These are phyloP conservation scores for Isotomurus palustris DNA, from an alignment of 2,888 invertebrate genomes.

Conservation along the genomic window DNA sequence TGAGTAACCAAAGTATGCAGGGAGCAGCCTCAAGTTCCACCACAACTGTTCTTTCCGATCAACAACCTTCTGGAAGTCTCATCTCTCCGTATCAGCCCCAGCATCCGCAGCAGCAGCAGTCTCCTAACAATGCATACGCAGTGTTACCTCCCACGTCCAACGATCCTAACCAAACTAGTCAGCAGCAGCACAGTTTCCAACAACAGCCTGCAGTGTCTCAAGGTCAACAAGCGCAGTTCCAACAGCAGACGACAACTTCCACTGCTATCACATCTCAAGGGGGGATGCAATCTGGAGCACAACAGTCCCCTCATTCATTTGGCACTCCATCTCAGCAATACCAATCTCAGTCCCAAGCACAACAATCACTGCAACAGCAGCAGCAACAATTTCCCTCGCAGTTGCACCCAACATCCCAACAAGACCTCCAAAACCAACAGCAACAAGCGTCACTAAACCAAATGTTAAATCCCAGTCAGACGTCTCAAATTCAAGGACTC, in stretches of 20 bases:
- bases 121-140: too few species aligned
- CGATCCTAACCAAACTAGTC: too few species aligned
- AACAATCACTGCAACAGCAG: conserved; percentile 15
- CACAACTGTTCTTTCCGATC: conserved; percentile 2
- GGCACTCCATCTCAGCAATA: neutral
- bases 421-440: conserved; percentile 17
- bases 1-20: neutral
- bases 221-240: neutral
- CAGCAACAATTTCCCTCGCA: conserved; percentile 47
- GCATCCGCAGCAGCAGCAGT: neutral
- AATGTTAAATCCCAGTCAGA: neutral
- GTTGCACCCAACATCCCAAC: conserved; percentile 46
- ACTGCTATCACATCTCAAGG: too few species aligned
- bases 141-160: too few species aligned
- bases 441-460: neutral
- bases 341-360: neutral
- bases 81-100: neutral
- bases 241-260: conserved; percentile 11
- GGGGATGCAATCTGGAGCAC: too few species aligned
- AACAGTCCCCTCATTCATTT: too few species aligned
- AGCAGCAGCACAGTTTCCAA: neutral
- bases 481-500: neutral
- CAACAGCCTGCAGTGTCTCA: neutral
- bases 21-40: neutral
- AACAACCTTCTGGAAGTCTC: conserved; percentile 3